Base-by-base conservation (phyloP, 2,888 invertebrate genomes). In the Melanargia galathea region DNA sequence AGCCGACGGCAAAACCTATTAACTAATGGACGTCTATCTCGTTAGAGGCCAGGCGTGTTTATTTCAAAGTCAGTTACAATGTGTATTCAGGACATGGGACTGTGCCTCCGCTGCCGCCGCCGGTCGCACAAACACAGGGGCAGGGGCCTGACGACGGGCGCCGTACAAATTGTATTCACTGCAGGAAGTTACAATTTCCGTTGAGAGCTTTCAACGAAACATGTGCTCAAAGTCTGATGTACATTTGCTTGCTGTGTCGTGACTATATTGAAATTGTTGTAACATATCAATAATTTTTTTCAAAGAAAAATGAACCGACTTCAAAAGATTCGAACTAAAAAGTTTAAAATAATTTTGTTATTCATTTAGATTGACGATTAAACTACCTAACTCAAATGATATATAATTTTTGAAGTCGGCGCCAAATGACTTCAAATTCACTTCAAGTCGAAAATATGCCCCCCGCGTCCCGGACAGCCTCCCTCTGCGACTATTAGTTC, bases 181-280 rank as follows among this genome's bases (percentile, higher is more conserved):
- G 16, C 40, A 43, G 40, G 40, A 43, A 43, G 40, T 43, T 43
- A 43, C 40, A 43, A 43, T 43, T 43, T 43, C 40, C 40, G 35
- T 13, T 18, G 40, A 40, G 40, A 18, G 40, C 40, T 43, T 43
- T 43, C 40, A 43, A 43, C 40, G 8, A 43, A 16, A 43, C 40
- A 18, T 43, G 26, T 30, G 40, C 40, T 43, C 40, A 16, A 18
- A 8, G 18, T 18, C 7, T n/a, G 40, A 16, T 43, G n/a, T n/a
- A 43, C 40, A 43, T 43, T 43, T 43, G 18, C 40, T 43, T 7
- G 40, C 18, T 18, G 4, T 38, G 38, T 5, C 38, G 38, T 38
- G n/a, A 38, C 38, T 0, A n/a, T 38, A 38, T 38, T n/a, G 11
- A 10, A 33, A 33, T 33, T 33, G 2, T 33, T n/a, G n/a, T n/a